Percentiles rank a stretch among this genome's conserved stretches.
These are phyloP conservation scores for Coryphaenoides rupestris DNA, from an alignment of 2,113 vertebrate species.

Conservation along the genomic window DNA sequence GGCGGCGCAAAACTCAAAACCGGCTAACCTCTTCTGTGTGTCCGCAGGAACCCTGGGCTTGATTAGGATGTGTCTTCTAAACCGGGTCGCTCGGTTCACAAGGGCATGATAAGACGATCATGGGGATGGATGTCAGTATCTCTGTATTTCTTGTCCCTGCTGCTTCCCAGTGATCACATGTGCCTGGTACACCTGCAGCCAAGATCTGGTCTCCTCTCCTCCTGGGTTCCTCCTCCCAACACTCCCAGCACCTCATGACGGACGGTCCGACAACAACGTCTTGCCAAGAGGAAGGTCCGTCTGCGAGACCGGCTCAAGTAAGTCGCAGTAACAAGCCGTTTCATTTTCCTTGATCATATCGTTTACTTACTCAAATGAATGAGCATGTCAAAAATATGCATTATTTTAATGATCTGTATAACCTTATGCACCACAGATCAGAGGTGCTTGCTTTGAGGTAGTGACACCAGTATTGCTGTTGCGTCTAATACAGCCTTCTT, in stretches of 20 bases:
- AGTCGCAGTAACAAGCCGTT: slow-evolving; percentile 43
- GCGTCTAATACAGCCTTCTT: too few relatives aligned
- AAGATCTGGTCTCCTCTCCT: slow-evolving; percentile 79
- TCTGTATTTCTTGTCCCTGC: slow-evolving; percentile 15
- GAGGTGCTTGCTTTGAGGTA: neutral
- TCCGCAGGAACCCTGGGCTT: slow-evolving; percentile 79
- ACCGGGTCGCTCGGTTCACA: slow-evolving; percentile 31
- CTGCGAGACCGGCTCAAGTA: slow-evolving; percentile 82
- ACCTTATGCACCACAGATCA: too few relatives aligned
- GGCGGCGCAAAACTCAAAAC: neutral
- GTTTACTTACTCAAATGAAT: too few relatives aligned
- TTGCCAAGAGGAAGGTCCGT: slow-evolving; percentile 76
- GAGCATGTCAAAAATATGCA: too few relatives aligned
- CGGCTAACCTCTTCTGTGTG: slow-evolving; percentile 21
- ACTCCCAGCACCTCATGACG: slow-evolving; percentile 76
- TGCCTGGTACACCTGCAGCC: slow-evolving; percentile 87
- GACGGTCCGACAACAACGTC: slow-evolving; percentile 89
- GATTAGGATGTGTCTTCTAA: slow-evolving; percentile 77
- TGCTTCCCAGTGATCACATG: slow-evolving; percentile 74
- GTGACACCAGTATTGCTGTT: neutral
- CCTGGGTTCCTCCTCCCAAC: slow-evolving; percentile 74
- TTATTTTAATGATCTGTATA: too few relatives aligned
- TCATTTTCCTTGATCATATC: too few relatives aligned
- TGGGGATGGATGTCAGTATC: neutral
- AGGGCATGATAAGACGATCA: slow-evolving; percentile 63